phyloP scores from a whole-genome alignment of 1,140 invertebrate genomes.

The Ptiloglossa arizonensis region DNA sequence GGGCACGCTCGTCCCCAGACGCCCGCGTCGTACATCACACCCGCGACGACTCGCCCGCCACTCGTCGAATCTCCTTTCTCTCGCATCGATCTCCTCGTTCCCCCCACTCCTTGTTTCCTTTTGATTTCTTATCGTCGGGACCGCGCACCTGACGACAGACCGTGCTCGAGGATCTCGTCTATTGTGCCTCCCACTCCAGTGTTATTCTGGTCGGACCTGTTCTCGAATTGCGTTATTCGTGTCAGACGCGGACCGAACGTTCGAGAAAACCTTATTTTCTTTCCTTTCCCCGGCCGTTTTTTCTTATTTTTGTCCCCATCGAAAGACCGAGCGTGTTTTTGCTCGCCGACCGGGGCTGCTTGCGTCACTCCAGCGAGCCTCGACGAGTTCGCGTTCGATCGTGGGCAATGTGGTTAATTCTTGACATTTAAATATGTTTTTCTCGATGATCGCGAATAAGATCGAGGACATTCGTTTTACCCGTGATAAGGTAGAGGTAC shows the following conservation, averaged over 20 bases:
- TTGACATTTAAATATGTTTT: no score
- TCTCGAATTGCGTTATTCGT: conserved; percentile 27
- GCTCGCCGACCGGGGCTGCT: no score
- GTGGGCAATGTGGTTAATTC: background rate
- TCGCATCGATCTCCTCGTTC: no score
- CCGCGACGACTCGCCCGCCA: no score
- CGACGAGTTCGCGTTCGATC: no score
- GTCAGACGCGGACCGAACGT: conserved; percentile 19
- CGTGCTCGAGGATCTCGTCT: conserved; percentile 34
- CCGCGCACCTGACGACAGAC: conserved; percentile 27
- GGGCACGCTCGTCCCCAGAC: no score
- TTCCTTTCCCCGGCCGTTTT: background rate
- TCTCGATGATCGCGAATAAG: no score
- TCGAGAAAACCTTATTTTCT: background rate
- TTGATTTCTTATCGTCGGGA: background rate
- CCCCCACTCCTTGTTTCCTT: background rate
- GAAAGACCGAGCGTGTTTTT: background rate
- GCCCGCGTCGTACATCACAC: conserved; percentile 1
- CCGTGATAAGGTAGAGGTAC: no score
- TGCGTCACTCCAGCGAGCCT: no score
- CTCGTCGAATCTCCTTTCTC: background rate
- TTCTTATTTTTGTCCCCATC: background rate
- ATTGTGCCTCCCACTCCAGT: background rate
- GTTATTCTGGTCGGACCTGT: background rate
- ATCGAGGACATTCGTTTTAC: no score